These are phyloP conservation scores for Mesoligia furuncula DNA, from an alignment of 2,888 invertebrate species.

Conservation along the genomic window DNA sequence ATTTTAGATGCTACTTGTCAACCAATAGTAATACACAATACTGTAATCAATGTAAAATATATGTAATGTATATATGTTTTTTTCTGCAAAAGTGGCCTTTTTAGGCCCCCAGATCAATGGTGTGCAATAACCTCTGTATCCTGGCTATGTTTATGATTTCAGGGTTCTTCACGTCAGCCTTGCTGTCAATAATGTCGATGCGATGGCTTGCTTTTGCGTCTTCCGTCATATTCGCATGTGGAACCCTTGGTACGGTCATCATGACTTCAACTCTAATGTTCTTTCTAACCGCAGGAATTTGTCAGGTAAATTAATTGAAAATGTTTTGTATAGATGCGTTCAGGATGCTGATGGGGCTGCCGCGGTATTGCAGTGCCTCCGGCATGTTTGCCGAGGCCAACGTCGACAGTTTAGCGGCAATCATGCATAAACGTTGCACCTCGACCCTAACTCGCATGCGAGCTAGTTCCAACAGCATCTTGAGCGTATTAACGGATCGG, in stretches of 20 bases:
- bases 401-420: too few species aligned
- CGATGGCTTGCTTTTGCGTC: constrained; percentile 72
- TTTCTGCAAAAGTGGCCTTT: too few species aligned
- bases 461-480: too few species aligned
- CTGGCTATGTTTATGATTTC: constrained; percentile 50
- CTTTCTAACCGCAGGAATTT: constrained; percentile 72
- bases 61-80: too few species aligned
- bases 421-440: too few species aligned
- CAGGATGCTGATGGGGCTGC: too few species aligned
- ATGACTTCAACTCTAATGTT: constrained; percentile 69
- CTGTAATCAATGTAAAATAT: too few species aligned
- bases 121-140: not conserved
- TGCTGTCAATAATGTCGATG: constrained; percentile 74
- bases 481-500: too few species aligned
- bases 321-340: not conserved
- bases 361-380: too few species aligned
- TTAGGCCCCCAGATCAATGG: too few species aligned
- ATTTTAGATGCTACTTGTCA: not conserved
- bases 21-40: not conserved
- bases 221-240: constrained; percentile 67
- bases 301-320: constrained; percentile 67
- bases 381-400: too few species aligned
- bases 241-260: constrained; percentile 71
- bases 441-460: too few species aligned
- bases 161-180: constrained; percentile 76